A percentile compares a stretch with the other conserved stretches of the same genome.
Conservation (phyloP, 2,113 vertebrate genomes). For the Carassius carassius region DNA sequence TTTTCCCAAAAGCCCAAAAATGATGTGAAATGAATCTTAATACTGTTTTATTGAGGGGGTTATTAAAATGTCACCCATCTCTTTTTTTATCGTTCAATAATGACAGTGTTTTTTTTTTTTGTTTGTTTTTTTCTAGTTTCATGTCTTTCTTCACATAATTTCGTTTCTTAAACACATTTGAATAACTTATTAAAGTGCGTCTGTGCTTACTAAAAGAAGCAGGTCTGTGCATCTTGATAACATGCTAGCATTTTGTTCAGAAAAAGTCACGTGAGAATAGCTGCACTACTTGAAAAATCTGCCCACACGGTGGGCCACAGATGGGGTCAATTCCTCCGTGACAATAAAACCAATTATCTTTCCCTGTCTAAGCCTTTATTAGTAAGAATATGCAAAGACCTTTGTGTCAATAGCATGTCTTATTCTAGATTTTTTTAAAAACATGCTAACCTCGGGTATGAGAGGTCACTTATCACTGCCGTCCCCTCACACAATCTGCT, state of each 20-base stretch:
- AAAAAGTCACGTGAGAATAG: conserved; percentile 24
- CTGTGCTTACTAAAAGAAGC: neutral
- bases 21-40: neutral
- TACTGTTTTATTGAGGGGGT: neutral
- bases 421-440: neutral
- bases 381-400: conserved; percentile 5
- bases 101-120: neutral
- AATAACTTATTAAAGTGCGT: conserved; percentile 22
- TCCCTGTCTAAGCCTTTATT: conserved; percentile 1
- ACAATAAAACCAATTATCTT: conserved; percentile 44
- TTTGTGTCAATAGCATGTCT: conserved; percentile 9
- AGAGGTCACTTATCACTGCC: neutral
- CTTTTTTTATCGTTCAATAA: neutral
- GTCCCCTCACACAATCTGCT: neutral
- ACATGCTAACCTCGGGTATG: neutral
- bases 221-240: neutral
- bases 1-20: neutral
- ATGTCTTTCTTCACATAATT: neutral
- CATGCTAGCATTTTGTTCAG: conserved; percentile 35
- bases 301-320: neutral
- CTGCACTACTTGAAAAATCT: conserved; percentile 17
- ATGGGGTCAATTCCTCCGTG: neutral
- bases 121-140: neutral
- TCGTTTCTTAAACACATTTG: neutral
- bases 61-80: neutral